These are phyloP conservation scores for Melipona bicolor DNA, from an alignment of 2,888 invertebrate species.

Conservation along the genomic window DNA sequence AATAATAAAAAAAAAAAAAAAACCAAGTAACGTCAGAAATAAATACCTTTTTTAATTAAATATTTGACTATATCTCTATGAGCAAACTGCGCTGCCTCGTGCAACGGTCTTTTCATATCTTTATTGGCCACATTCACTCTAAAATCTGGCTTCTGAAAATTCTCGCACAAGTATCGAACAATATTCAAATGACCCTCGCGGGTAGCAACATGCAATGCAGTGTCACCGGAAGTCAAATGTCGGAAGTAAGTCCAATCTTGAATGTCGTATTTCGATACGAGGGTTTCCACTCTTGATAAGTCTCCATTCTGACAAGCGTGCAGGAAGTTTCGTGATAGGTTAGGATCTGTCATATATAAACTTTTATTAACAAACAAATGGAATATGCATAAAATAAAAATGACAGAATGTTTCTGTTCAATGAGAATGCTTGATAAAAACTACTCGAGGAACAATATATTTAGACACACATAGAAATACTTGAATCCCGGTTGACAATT, in stretches of 20 bases:
- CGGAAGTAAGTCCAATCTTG: conserved; percentile 76
- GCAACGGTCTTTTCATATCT: conserved; percentile 87
- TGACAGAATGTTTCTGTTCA: background rate
- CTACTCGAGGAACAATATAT: background rate
- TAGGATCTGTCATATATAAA: conserved; percentile 22
- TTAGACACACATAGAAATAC: background rate
- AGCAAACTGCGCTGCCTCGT: conserved; percentile 87
- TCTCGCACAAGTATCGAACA: conserved; percentile 80
- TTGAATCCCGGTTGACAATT: conserved; percentile 25
- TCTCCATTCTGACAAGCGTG: conserved; percentile 72
- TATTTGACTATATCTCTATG: conserved; percentile 83
- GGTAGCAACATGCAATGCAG: conserved; percentile 86
- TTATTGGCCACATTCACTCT: conserved; percentile 84
- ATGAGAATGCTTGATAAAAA: background rate
- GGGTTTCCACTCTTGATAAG: conserved; percentile 55
- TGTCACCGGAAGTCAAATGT: conserved; percentile 81
- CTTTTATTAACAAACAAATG: background rate
- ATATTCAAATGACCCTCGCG: conserved; percentile 85
- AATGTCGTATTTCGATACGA: conserved; percentile 56
- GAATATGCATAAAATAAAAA: background rate
- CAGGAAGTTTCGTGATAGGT: conserved; percentile 68
- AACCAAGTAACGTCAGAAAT: too few species aligned
- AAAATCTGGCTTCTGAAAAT: conserved; percentile 73
- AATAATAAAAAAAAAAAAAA: background rate
- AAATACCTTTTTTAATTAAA: conserved; percentile 82